phyloP scores from a whole-genome alignment of 2,113 vertebrate species.

The Anguilla rostrata region DNA sequence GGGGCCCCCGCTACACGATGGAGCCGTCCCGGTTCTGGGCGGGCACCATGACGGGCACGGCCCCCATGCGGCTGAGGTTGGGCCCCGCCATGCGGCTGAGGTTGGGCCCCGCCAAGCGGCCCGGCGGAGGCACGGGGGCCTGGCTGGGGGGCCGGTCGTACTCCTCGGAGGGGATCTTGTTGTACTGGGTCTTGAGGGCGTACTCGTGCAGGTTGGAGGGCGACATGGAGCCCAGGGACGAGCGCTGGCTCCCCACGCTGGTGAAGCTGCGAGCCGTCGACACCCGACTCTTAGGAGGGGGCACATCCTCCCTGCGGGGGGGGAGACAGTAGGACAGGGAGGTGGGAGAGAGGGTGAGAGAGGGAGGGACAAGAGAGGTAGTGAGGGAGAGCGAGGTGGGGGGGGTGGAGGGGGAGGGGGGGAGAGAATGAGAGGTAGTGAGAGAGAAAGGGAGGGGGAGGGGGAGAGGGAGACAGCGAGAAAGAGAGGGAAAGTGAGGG shows the following conservation, averaged over 20 bases:
- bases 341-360: not conserved
- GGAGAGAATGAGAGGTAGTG: not conserved
- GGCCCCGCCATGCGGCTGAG: conserved; percentile 90
- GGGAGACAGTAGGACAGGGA: not conserved
- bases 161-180: conserved; percentile 90
- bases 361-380: too few relatives aligned
- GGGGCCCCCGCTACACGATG: conserved; percentile 77
- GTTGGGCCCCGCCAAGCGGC: conserved; percentile 87
- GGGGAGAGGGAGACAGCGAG: not conserved
- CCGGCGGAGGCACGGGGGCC: conserved; percentile 69
- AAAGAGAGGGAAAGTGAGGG: not conserved
- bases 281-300: conserved; percentile 90
- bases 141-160: conserved; percentile 78
- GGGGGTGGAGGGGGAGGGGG: not conserved
- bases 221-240: conserved; percentile 95
- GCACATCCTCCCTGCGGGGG: conserved; percentile 86
- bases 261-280: conserved; percentile 92
- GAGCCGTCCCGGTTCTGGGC: conserved; percentile 96
- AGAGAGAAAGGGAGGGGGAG: not conserved
- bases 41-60: conserved; percentile 93
- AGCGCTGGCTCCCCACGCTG: conserved; percentile 87
- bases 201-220: conserved; percentile 96
- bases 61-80: conserved; percentile 98
- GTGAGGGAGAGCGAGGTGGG: too few relatives aligned
- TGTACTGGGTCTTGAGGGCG: conserved; percentile 83